Evolutionary conservation across 2,113 vertebrate genomes (phyloP).

Genomic region (Oreamnos americanus): DNA sequence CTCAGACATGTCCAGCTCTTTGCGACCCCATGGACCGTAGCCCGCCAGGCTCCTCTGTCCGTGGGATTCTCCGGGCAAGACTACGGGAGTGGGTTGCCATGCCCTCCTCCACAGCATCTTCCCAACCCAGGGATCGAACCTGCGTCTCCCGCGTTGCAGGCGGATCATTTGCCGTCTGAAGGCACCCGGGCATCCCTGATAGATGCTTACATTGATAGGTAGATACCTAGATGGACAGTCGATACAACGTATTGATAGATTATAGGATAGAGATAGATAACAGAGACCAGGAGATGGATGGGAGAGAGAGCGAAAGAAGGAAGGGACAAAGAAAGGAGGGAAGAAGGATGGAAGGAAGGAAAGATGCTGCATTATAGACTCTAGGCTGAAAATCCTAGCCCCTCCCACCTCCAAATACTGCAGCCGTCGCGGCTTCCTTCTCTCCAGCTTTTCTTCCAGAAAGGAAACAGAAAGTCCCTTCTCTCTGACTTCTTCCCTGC

Average conservation of each 20-base stretch:
- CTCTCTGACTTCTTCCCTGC: neutral
- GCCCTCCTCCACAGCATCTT: neutral
- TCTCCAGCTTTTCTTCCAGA: neutral
- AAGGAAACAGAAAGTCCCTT: neutral
- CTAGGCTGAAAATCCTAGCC: neutral
- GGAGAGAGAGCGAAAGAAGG: neutral
- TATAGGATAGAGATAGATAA: neutral
- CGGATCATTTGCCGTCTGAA: accelerated
- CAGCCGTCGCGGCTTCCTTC: too few relatives aligned
- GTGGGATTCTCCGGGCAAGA: neutral
- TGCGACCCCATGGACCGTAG: accelerated
- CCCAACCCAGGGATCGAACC: neutral
- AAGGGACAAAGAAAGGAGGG: neutral
- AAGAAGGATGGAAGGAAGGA: accelerated
- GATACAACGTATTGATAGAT: too few relatives aligned
- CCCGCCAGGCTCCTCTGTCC: neutral
- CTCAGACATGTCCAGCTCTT: accelerated
- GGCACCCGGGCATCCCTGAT: neutral
- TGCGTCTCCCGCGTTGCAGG: accelerated
- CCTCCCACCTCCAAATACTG: accelerated
- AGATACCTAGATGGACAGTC: accelerated
- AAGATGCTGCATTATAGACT: accelerated
- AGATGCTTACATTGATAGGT: neutral
- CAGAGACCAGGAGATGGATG: neutral
- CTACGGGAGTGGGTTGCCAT: accelerated